Percentiles rank a stretch among this genome's conserved stretches.
phyloP scores from a whole-genome alignment of 2,113 vertebrate species.

The Kryptolebias marmoratus region DNA sequence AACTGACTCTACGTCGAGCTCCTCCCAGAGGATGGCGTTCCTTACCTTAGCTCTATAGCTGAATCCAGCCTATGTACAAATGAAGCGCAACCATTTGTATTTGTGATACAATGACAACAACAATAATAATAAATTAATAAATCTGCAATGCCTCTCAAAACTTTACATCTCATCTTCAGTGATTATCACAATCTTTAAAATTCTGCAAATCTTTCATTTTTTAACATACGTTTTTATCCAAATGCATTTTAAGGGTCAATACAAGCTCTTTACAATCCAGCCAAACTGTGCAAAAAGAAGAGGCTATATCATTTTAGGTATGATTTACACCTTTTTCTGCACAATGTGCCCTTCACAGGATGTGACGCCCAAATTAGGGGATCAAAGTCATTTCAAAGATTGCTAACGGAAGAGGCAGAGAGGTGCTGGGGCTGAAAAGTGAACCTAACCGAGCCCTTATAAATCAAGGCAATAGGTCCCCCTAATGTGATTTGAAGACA shows the following conservation, averaged over 20 bases:
- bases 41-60: too few species aligned
- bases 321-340: constrained; percentile 69
- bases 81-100: too few species aligned
- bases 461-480: constrained; percentile 73
- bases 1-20: too few species aligned
- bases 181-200: too few species aligned
- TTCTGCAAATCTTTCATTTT: neutral
- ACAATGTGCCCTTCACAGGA: constrained; percentile 65
- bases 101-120: too few species aligned
- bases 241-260: constrained; percentile 14
- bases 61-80: too few species aligned
- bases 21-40: too few species aligned
- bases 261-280: constrained; percentile 25
- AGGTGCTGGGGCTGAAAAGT: constrained; percentile 58
- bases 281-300: constrained; percentile 37
- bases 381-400: constrained; percentile 73
- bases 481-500: constrained; percentile 78
- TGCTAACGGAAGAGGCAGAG: constrained; percentile 69
- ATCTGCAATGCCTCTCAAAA: too few species aligned
- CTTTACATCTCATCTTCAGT: too few species aligned
- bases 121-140: too few species aligned
- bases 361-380: constrained; percentile 68
- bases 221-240: constrained; percentile 17
- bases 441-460: constrained; percentile 74
- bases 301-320: constrained; percentile 27